Evolutionary conservation across 2,888 invertebrate genomes (phyloP).

Genomic region (Cephus pygmeus): DNA sequence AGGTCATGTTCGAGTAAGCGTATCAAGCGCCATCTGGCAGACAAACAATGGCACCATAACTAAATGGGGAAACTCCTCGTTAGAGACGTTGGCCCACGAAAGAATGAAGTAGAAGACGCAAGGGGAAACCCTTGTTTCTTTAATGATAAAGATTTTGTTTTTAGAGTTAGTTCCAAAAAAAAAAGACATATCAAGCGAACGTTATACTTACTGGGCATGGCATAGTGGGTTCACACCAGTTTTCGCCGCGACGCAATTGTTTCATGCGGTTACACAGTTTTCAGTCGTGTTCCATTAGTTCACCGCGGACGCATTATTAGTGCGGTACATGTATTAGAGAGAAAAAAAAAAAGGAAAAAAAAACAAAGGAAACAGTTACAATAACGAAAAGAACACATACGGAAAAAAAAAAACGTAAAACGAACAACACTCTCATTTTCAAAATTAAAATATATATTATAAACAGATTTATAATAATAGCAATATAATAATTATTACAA

Average conservation of each 20-base stretch:
- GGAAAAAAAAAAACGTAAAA: constrained; percentile 43
- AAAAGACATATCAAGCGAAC: neutral
- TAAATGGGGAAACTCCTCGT: neutral
- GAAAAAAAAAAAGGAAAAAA: neutral
- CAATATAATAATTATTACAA: constrained; percentile 64
- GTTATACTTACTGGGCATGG: constrained; percentile 20
- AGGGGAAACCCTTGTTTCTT: neutral
- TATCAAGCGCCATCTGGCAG: neutral
- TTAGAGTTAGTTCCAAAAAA: neutral
- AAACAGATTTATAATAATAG: constrained; percentile 65
- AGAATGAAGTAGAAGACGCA: neutral
- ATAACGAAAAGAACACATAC: constrained; percentile 32
- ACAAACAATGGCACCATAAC: neutral
- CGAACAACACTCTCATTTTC: constrained; percentile 48
- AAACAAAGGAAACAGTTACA: neutral
- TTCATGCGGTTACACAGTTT: constrained; percentile 15
- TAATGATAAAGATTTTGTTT: neutral
- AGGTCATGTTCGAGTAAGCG: neutral
- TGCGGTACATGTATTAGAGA: neutral
- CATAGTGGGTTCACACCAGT: constrained; percentile 15
- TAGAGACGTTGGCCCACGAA: neutral
- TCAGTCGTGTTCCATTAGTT: neutral
- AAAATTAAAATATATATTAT: constrained; percentile 66
- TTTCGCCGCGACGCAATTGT: neutral
- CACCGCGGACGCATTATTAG: neutral